Evolutionary conservation across 1,140 invertebrate genomes (phyloP).

Genomic region (Zelostemma sp.): DNA sequence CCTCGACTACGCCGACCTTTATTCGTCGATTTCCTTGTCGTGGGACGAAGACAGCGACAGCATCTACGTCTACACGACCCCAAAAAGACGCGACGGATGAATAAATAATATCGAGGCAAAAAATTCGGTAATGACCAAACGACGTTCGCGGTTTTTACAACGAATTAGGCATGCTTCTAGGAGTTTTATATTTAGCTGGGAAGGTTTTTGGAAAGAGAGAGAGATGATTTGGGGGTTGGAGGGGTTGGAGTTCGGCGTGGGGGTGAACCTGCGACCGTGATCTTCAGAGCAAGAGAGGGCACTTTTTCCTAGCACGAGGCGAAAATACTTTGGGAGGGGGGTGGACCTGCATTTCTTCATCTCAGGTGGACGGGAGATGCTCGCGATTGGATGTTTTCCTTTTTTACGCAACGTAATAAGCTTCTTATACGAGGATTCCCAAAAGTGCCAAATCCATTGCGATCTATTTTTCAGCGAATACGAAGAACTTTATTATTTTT

Average conservation of each 20-base stretch:
- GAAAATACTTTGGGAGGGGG: constrained; percentile 11
- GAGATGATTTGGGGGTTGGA: background rate
- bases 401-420: too few species aligned
- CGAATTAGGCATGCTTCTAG: too few species aligned
- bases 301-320: too few species aligned
- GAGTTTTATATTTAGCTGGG: too few species aligned
- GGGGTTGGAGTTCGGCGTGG: constrained; percentile 1
- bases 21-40: constrained; percentile 42
- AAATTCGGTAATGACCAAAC: too few species aligned
- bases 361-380: too few species aligned
- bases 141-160: too few species aligned
- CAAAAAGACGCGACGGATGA: background rate
- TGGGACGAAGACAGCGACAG: constrained; percentile 18
- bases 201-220: background rate
- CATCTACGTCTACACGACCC: constrained; percentile 9
- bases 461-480: too few species aligned
- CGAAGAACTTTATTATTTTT: too few species aligned
- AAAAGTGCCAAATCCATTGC: too few species aligned
- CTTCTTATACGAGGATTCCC: too few species aligned
- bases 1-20: constrained; percentile 33
- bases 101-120: background rate
- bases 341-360: constrained; percentile 34
- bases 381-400: too few species aligned
- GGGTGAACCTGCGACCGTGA: background rate
- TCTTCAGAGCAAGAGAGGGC: constrained; percentile 14